Base-by-base conservation (phyloP, 2,113 vertebrate species). In the Oophaga pumilio region DNA sequence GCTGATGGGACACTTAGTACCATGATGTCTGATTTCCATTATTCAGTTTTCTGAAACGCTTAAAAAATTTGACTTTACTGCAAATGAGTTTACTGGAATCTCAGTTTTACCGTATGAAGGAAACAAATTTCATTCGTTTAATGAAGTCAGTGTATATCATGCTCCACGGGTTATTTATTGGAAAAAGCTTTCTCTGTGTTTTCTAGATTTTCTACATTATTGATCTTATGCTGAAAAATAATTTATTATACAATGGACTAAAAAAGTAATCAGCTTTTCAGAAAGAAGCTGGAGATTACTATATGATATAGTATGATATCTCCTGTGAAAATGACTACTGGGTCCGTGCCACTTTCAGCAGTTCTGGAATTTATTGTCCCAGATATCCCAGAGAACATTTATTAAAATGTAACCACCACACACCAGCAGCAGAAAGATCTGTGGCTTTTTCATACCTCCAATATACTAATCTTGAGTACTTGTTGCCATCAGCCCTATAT, bases 251-350 rank as follows among this genome's bases (percentile, higher is more conserved):
- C 17, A 62, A 43, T 57, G 28, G 14, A 33, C 57, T 80, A 28
- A 80, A 80, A 80, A 33, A 80, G 71, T 60, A 80, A 80, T 80
- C 77, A 80, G 71, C 71, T 49, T 74, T 74, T 74, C 43, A 60
- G 28, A 80, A 80, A 57, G 56, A 24, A 33, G 56, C 56, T 60
- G 15, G 56, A 43, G 78, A 80, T 33, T 60, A 20, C 24, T 1
- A 26, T 26, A 10, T 33, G 57, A 80, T 59, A n/a, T 20, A 60
- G 56, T 33, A 43, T 28, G 78, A 80, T 80, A 26, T 22, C 22
- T 80, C 26, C 28, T 18, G 56, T 20, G 56, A 80, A 59, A 79
- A 59, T 57, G 77, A 79, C 52, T 57, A 43, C 15, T 33, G 69
- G 69, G 69, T 17, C 69, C 43, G 28, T 73, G 26, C 69, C 69